These are phyloP conservation scores for Pelobates cultripes DNA, from an alignment of 2,797 vertebrate species.

Conservation along the genomic window DNA sequence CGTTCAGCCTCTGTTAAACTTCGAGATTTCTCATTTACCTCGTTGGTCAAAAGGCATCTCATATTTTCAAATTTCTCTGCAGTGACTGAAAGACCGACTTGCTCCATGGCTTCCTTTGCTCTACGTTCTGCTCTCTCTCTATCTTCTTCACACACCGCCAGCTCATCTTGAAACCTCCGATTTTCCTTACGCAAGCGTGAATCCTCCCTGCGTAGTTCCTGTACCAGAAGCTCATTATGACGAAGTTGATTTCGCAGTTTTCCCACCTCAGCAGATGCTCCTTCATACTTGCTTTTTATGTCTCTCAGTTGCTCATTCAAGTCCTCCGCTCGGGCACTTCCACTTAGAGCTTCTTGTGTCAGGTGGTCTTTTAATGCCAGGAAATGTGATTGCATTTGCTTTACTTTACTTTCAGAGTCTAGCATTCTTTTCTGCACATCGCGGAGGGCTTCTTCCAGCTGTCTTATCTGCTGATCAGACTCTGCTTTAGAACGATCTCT, in stretches of 20 bases:
- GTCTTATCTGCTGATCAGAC: conserved; percentile 86
- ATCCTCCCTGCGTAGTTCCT: conserved; percentile 87
- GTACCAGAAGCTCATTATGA: conserved; percentile 87
- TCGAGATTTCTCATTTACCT: conserved; percentile 85
- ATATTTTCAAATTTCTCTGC: conserved; percentile 88
- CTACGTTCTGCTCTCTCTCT: conserved; percentile 71
- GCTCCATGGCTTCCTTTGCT: conserved; percentile 71
- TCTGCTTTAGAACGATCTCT: conserved; percentile 82
- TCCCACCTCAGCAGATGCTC: conserved; percentile 89
- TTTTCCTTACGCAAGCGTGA: conserved; percentile 80
- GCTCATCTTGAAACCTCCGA: conserved; percentile 78
- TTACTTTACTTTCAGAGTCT: conserved; percentile 95
- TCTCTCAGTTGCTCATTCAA: conserved; percentile 87
- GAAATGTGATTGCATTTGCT: conserved; percentile 95
- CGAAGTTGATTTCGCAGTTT: conserved; percentile 89
- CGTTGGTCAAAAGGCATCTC: conserved; percentile 82
- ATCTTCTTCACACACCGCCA: conserved; percentile 71
- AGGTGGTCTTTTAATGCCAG: conserved; percentile 93
- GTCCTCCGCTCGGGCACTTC: conserved; percentile 78
- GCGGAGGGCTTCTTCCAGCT: conserved; percentile 90
- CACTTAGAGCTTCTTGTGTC: conserved; percentile 62
- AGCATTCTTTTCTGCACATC: conserved; percentile 97
- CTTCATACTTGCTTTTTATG: conserved; percentile 89
- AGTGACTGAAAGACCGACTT: conserved; percentile 71
- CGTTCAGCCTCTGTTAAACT: conserved; percentile 80